Base-by-base conservation (phyloP, 1,140 invertebrate species). In the Trichonephila inaurata region DNA sequence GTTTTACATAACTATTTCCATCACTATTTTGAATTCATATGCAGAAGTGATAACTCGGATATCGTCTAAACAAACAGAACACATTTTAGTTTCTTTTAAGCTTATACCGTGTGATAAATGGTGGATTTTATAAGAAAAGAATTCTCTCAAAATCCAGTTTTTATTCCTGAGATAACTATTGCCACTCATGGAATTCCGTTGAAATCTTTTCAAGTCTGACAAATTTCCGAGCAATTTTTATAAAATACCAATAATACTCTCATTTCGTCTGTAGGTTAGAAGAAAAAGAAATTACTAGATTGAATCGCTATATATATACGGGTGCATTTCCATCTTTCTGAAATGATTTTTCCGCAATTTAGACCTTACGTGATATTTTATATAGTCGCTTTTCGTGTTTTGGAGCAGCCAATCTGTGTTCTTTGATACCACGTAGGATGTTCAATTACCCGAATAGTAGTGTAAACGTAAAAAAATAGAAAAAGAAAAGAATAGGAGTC, bases 331-430 rank as follows among this genome's bases (percentile, higher is more conserved):
- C 83, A 85, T 85, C 83, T 60, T 58, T 60, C n/a, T 28, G 83
- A 85, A 61, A 85, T 28, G 21, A 24, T 60, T 85, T 85, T 61
- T 61, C 83, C 51, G 44, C 83, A 58, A 85, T 61, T 85, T 85
- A n/a, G 44, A 85, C n/a, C 83, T 85, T 85, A 85, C 83, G 83
- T 85, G 83, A 85, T 85, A 85, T 85, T 85, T 85, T 58, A 85
- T 85, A 85, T 24, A 44, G 19, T 51, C 24, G 51, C 51, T 85
- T 85, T 85, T 21, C 58, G 24, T 85, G 83, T 85, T 85, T 85
- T 24, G 58, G 19, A 18, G 21, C 83, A 24, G 14, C 83, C 83
- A 58, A 58, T 85, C 83, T 58, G 58, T 21, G 58, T 21, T 85
- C 16, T 33, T 61, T 24, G 83, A 60, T 10, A 21, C 58, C 83